Evolutionary conservation across 2,888 invertebrate species (phyloP).

Genomic region (Drosophila bunnanda): DNA sequence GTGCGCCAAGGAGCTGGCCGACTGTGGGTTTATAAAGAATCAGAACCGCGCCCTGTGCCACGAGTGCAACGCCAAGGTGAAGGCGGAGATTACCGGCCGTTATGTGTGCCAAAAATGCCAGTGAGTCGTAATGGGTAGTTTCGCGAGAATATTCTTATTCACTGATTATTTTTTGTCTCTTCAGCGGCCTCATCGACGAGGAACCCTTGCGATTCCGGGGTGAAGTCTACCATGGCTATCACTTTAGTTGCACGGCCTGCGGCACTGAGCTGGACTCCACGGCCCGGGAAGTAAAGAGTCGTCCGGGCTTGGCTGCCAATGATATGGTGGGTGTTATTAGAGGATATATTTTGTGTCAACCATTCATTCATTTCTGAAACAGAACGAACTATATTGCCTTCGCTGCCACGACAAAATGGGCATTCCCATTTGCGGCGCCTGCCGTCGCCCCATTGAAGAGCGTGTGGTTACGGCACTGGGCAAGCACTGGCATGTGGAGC

Average conservation of each 20-base stretch:
- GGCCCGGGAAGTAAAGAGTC: constrained; percentile 96
- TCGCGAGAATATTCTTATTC: background rate
- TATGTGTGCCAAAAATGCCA: constrained; percentile 99
- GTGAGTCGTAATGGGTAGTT: constrained; percentile 87
- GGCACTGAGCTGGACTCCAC: constrained; percentile 97
- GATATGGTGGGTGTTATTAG: constrained; percentile 88
- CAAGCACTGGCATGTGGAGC: constrained; percentile 99
- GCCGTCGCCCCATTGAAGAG: constrained; percentile 99
- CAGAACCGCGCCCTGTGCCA: constrained; percentile 94
- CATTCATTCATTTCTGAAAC: constrained; percentile 13
- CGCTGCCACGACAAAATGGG: constrained; percentile 99
- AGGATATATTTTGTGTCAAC: background rate
- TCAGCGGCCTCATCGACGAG: constrained; percentile 94
- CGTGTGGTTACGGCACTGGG: constrained; percentile 99
- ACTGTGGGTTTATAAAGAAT: constrained; percentile 98
- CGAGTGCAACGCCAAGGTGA: constrained; percentile 97
- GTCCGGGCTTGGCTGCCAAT: constrained; percentile 95
- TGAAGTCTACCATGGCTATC: constrained; percentile 99
- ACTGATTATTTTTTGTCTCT: constrained; percentile 9
- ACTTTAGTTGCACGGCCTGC: constrained; percentile 98
- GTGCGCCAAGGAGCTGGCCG: constrained; percentile 96
- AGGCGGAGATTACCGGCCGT: constrained; percentile 97
- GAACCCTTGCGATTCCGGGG: constrained; percentile 96
- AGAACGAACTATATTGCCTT: constrained; percentile 98
- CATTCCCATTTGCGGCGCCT: constrained; percentile 99